These are phyloP conservation scores for Ephialtes manifestator DNA, from an alignment of 2,888 invertebrate species.

Conservation along the genomic window DNA sequence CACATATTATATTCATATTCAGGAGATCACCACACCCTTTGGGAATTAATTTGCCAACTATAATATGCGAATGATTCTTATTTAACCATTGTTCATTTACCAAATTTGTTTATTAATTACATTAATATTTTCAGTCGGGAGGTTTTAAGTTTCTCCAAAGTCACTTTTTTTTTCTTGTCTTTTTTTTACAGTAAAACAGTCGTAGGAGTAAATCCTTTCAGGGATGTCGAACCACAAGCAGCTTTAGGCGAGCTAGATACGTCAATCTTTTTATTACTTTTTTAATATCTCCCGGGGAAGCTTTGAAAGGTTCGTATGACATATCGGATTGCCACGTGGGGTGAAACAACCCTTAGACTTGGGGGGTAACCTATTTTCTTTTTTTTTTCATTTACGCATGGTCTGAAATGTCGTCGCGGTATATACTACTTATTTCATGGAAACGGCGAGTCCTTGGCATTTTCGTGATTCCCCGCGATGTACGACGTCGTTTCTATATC, in stretches of 20 bases:
- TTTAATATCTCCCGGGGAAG: conserved; percentile 18
- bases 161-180: conserved; percentile 33
- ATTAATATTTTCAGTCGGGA: too few species aligned
- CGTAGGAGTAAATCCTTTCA: conserved; percentile 11
- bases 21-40: too few species aligned
- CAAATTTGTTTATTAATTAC: too few species aligned
- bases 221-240: not conserved
- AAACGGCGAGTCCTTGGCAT: conserved; percentile 35
- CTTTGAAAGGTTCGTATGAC: conserved; percentile 24
- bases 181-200: not conserved
- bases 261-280: conserved; percentile 7
- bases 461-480: conserved; percentile 42
- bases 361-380: not conserved
- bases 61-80: too few species aligned
- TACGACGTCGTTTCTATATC: not conserved
- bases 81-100: too few species aligned
- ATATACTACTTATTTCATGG: conserved; percentile 1
- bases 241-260: not conserved
- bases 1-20: too few species aligned
- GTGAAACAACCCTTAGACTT: conserved; percentile 5
- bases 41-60: too few species aligned
- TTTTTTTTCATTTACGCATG: conserved; percentile 28
- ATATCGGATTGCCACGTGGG: conserved; percentile 31
- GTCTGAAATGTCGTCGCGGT: conserved; percentile 37
- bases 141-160: too few species aligned